A percentile compares a stretch with the other conserved stretches of the same genome.
Evolutionary conservation across 30 jellyfish, hydroid and myxozoan species (phyloP).

Genomic region (Turritopsis rubra): DNA sequence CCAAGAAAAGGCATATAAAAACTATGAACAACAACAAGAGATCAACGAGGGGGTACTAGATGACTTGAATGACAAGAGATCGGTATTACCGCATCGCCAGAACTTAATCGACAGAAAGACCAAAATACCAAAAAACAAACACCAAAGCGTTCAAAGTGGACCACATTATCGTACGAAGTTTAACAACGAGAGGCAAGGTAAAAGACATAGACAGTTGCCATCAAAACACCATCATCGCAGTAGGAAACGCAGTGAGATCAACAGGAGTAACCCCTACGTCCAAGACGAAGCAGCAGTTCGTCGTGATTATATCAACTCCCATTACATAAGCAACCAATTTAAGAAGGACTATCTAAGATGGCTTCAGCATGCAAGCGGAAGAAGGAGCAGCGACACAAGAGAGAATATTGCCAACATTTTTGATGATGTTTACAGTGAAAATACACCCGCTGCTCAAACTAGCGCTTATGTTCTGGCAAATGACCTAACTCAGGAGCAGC

Average conservation of each 20-base stretch:
- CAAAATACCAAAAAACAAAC: not conserved
- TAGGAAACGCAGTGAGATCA: not conserved
- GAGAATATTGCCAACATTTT: not conserved
- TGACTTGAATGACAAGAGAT: not conserved
- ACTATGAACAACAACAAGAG: constrained; percentile 6
- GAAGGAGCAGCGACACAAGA: not conserved
- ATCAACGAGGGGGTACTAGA: constrained; percentile 10
- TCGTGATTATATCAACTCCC: not conserved
- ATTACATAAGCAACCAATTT: not conserved
- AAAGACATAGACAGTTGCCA: not conserved
- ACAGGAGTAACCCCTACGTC: not conserved
- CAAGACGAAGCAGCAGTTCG: constrained; percentile 1
- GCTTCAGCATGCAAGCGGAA: not conserved
- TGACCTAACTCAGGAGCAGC: not conserved
- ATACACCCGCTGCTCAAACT: not conserved
- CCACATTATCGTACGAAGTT: not conserved
- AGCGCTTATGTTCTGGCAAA: not conserved
- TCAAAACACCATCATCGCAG: not conserved
- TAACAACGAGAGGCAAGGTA: not conserved
- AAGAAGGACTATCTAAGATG: constrained; percentile 1
- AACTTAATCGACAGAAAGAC: not conserved
- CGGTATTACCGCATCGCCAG: not conserved
- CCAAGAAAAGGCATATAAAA: not conserved
- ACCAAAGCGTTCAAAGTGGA: not conserved
- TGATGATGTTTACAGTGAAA: constrained; percentile 3